phyloP scores from a whole-genome alignment of 1,140 invertebrate species.

The Caenorhabditis remanei region DNA sequence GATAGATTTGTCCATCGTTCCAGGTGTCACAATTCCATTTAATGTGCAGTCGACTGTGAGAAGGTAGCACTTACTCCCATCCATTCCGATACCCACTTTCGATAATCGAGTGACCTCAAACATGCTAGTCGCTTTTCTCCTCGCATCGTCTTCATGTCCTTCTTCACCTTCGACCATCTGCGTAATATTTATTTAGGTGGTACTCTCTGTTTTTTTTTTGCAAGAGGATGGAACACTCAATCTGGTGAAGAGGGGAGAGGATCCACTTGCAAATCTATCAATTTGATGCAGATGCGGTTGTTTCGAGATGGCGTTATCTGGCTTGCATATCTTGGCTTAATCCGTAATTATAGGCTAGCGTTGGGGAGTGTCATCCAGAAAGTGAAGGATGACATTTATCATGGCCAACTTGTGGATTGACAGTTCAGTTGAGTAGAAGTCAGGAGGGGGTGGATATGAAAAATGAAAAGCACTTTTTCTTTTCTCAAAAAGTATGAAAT shows the following conservation, averaged over 20 bases:
- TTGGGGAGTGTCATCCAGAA: slow-evolving; percentile 31
- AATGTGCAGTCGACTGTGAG: slow-evolving; percentile 42
- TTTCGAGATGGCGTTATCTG: slow-evolving; percentile 26
- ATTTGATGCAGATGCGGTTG: slow-evolving; percentile 41
- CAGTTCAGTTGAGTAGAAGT: too few species aligned
- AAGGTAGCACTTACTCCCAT: slow-evolving; percentile 28
- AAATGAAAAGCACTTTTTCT: too few species aligned
- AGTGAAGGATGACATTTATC: slow-evolving; percentile 40
- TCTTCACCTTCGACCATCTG: slow-evolving; percentile 41
- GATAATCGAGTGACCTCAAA: slow-evolving; percentile 54
- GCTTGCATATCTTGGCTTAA: slow-evolving; percentile 32
- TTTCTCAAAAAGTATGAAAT: too few species aligned
- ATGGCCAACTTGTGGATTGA: slow-evolving; percentile 25
- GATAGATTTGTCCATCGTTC: slow-evolving; percentile 7
- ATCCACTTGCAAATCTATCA: slow-evolving; percentile 41
- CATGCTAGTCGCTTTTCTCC: slow-evolving; percentile 34
- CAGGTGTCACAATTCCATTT: slow-evolving; percentile 46
- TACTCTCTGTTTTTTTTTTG: not conserved
- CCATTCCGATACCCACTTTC: slow-evolving; percentile 50
- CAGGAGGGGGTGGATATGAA: not conserved
- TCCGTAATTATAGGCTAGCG: slow-evolving; percentile 29
- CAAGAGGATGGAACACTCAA: slow-evolving; percentile 12
- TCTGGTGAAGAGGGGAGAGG: not conserved
- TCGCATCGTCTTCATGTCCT: slow-evolving; percentile 29
- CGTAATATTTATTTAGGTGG: slow-evolving; percentile 55